Conservation (phyloP, 2,888 invertebrate genomes). For the Bellardia bayeri region DNA sequence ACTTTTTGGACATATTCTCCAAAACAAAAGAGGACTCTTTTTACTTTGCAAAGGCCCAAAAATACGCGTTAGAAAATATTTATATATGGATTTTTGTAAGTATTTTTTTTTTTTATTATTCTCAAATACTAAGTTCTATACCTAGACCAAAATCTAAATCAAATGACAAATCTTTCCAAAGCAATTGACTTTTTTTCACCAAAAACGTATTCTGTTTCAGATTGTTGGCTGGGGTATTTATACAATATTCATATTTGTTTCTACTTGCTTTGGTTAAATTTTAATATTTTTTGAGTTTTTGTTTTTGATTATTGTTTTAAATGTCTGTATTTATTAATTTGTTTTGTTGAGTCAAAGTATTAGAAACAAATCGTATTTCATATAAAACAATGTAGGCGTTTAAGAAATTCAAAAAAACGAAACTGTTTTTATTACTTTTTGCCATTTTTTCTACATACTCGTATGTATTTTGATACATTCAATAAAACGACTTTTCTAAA, state of each 20-base stretch:
- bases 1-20: too few species aligned
- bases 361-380: constrained; percentile 12
- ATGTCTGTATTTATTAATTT: constrained; percentile 40
- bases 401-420: constrained; percentile 35
- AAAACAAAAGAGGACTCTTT: too few species aligned
- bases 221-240: constrained; percentile 8
- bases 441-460: not conserved
- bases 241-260: not conserved
- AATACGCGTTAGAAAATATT: too few species aligned
- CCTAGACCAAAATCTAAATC: too few species aligned
- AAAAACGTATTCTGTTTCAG: too few species aligned
- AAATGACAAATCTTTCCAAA: too few species aligned
- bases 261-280: constrained; percentile 1
- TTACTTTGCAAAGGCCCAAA: too few species aligned
- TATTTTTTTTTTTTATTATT: too few species aligned
- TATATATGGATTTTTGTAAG: too few species aligned
- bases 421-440: not conserved
- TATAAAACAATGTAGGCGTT: constrained; percentile 53
- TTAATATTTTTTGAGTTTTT: constrained; percentile 40
- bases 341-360: constrained; percentile 11
- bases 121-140: too few species aligned
- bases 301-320: constrained; percentile 15
- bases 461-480: constrained; percentile 33
- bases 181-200: too few species aligned
- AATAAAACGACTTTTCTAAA: constrained; percentile 51